Base-by-base conservation (phyloP, 1,140 invertebrate species). In the Drosophila repleta region DNA sequence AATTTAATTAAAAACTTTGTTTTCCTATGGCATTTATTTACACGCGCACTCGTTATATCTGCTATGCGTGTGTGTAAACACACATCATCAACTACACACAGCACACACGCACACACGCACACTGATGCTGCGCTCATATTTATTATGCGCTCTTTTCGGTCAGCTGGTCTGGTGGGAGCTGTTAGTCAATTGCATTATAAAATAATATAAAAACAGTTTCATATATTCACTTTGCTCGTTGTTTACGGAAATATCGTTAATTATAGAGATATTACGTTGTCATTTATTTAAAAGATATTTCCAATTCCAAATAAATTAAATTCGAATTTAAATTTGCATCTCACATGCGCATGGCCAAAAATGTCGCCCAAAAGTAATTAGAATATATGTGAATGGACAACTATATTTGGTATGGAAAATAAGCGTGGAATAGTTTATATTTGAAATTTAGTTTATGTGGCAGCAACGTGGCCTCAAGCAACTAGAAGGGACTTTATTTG, bases 1-100 rank as follows among this genome's bases (percentile, higher is more conserved):
- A 58, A 45, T 87, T 79, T 87, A 87, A 87, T 87, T 87, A 87
- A 87, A 85, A 87, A 76, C 58, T 67, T 78, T 82, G 62, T 85
- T 82, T 82, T 79, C 24, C 39, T 63, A 82, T 64, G 62, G 70
- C 61, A 82, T 85, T 87, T 82, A 66, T 78, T 87, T 87, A 49
- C 41, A 73, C 37, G 35, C 46, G 10, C 24, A 24, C 67, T 11
- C 26, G 51, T 32, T 45, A 29, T 18, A 32, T 21, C 10, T 49
- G 51, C 48, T 18, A 7, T 17, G 15, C 13, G 15, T 32, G 49
- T 52, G 20, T 66, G 56, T 39, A 65, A 65, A 52, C 62, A 71
- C 29, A 45, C 35, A n/a, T 51, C 52, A 65, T 65, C 49, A 65
- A 52, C 53, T 51, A 52, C 32, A 32, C 51, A 13, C 49, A 18